These are phyloP conservation scores for Tichodroma muraria DNA, from an alignment of 2,113 vertebrate genomes.

Conservation along the genomic window DNA sequence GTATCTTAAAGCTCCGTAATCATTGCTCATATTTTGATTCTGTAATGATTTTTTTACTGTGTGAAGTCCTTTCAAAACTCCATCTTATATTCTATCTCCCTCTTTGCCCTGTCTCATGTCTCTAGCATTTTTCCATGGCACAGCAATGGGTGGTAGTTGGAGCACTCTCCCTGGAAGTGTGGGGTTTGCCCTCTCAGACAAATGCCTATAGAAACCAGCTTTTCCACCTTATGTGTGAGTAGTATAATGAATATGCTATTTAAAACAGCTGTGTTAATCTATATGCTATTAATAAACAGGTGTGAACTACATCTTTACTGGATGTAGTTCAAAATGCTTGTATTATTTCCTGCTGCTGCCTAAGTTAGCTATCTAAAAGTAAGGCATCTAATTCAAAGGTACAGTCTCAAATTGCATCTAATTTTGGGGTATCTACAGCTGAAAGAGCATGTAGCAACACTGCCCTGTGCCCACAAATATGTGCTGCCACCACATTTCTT, in stretches of 20 bases:
- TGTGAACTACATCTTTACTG: not conserved
- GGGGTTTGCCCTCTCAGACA: not conserved
- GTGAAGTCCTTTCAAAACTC: not conserved
- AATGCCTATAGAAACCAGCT: not conserved
- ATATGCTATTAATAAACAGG: not conserved
- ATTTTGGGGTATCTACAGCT: constrained; percentile 10
- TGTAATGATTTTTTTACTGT: not conserved
- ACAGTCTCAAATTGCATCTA: not conserved
- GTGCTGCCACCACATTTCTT: constrained; percentile 24
- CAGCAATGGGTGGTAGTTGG: not conserved
- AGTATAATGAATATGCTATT: not conserved
- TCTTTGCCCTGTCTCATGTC: not conserved
- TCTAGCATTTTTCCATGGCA: not conserved
- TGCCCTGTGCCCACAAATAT: not conserved
- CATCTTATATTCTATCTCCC: not conserved
- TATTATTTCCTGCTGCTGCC: not conserved
- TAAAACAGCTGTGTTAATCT: not conserved
- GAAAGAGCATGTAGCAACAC: not conserved
- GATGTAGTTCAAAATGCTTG: not conserved
- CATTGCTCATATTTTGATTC: not conserved
- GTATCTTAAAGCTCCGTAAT: not conserved
- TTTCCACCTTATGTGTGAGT: not conserved
- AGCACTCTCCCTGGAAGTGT: not conserved
- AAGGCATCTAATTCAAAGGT: not conserved
- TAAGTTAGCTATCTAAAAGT: not conserved